Evolutionary conservation across 2,797 vertebrate genomes (phyloP), one percentile per base, ranked within the genome.

Genomic region (Eurystomus glaucurus): DNA sequence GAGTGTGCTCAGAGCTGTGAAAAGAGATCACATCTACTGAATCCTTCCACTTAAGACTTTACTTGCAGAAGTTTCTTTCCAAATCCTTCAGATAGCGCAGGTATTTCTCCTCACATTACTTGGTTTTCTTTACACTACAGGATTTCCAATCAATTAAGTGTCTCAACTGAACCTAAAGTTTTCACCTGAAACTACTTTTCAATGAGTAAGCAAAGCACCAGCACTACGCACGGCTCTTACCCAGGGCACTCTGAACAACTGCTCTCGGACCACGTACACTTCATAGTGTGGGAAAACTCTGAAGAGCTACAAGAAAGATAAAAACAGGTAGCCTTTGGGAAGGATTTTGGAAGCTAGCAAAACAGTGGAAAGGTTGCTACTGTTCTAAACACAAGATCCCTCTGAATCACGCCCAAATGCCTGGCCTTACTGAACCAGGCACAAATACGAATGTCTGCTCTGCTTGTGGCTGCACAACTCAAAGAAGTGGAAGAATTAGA

Each of bases 211-310:
- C 60, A 50, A 43, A 51, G 65, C n/a, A 50, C 25, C n/a, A 19
- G 55, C 55, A 66, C 11, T 5, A 1, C 35, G 22, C 9, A 2
- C 18, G 21, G 46, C 33, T 66, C 69, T 43, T 4, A 2, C 18
- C 21, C 23, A 62, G 54, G 13, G 11, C 31, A 9, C 46, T 33
- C 45, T 5, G 1, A 28, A 7, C 48, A 60, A 1, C 7, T 20
- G 2, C 61, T 26, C 31, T 69, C 58, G 21, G 39, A 52, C 37
- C 83, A 68, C 0, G 0, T n/a, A 18, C 26, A 10, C 8, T 9
- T 29, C 17, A 3, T 0, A 33, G 41, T 1, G 3, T 2, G 1
- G 45, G 39, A 18, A 11, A 68, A n/a, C 23, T 23, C 54, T 29
- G 35, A 37, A 45, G 7, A 85, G 10, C 35, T 71, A 33, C 46